Base-by-base conservation (phyloP, 1,140 invertebrate genomes). In the Coboldia fuscipes region DNA sequence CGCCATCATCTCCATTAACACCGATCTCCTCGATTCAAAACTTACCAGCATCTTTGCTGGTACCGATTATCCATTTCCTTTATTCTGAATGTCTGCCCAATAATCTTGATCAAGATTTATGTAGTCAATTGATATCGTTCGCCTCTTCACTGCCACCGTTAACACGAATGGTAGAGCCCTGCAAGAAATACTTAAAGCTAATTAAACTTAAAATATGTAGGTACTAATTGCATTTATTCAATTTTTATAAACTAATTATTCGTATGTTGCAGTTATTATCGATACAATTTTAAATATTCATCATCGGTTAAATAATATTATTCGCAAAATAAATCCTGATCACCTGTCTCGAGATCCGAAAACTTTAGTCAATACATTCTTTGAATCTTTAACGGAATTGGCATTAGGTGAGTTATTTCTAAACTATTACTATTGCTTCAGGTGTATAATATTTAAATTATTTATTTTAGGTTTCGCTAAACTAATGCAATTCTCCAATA, bases 21-120 rank as follows among this genome's bases (percentile, higher is more conserved):
- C 50, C 50, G 0, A 44, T 53, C 3, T 48, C 44, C 1, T 46
- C 51, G 3, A 40, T 53, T 0, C 47, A 45, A 19, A 49, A 50
- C 22, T 40, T 73, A 21, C 60, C 62, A 6, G 63, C 66, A 34
- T 64, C 68, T 42, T 63, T 70, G 13, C 41, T 74, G 8, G 57
- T 56, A 15, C 65, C 64, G 10, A 59, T 68, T 29, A 50, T 74
- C 9, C 60, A 73, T 47, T 75, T 62, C 48, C 45, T 74, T 8
- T 75, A 75, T 42, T 58, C 66, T n/a, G 67, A 72, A 43, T 68
- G 68, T 40, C 48, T 75, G 41, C 68, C 70, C 9, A 48, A 54
- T 12, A 55, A 55, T 37, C 46, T 73, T 30, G 54, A 60, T 15
- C 66, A 68, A 42, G 52, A 59, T 22, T 62, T 63, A 4, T 68